Evolutionary conservation across 2,888 invertebrate species (phyloP).

Genomic region (Empis livida): DNA sequence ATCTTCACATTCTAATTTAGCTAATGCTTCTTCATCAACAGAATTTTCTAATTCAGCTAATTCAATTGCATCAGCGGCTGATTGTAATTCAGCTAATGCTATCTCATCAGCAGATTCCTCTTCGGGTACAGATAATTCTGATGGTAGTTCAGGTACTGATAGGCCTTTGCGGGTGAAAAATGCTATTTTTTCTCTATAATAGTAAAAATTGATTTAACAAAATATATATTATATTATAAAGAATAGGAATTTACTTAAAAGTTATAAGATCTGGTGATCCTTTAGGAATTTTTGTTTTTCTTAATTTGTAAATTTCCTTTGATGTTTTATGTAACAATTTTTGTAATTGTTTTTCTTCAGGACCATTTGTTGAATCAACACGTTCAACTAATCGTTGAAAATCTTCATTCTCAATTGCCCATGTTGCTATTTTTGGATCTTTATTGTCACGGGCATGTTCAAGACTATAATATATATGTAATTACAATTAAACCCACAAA

Average conservation of each 20-base stretch:
- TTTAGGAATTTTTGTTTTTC: constrained; percentile 75
- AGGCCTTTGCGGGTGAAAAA: constrained; percentile 79
- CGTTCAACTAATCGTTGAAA: constrained; percentile 55
- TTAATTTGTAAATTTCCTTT: constrained; percentile 79
- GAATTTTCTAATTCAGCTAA: constrained; percentile 14
- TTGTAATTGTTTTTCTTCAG: constrained; percentile 48
- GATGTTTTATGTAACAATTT: constrained; percentile 77
- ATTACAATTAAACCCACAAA: neutral
- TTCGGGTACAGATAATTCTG: constrained; percentile 33
- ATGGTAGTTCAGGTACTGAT: constrained; percentile 61
- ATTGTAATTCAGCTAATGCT: constrained; percentile 10
- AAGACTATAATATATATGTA: constrained; percentile 38
- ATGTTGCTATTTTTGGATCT: constrained; percentile 68
- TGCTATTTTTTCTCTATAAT: constrained; percentile 86
- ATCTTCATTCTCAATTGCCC: constrained; percentile 78
- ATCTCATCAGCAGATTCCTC: constrained; percentile 11
- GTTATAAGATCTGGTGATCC: constrained; percentile 84
- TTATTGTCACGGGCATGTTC: constrained; percentile 76
- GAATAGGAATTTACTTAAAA: constrained; percentile 60
- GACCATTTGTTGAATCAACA: constrained; percentile 32
- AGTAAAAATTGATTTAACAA: constrained; percentile 7
- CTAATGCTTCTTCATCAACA: constrained; percentile 9
- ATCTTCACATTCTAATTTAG: constrained; percentile 1
- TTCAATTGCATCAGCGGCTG: constrained; percentile 12
- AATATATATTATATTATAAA: neutral